phyloP scores from a whole-genome alignment of 64 coral and sea anemone genomes.

The Porites lutea region DNA sequence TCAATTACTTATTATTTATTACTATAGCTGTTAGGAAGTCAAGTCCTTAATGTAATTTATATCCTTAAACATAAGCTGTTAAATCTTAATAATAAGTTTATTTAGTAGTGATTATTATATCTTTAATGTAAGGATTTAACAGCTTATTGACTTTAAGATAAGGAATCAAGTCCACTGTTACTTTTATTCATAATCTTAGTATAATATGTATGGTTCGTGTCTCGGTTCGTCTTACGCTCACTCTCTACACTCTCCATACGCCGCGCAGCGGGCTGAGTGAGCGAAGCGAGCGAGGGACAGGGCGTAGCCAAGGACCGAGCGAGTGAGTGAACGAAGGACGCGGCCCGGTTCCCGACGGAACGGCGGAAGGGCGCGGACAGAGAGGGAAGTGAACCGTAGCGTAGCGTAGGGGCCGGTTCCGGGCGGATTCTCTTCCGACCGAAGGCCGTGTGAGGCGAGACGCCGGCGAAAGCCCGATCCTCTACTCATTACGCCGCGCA shows the following conservation, averaged over 20 bases:
- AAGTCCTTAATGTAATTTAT: too few species aligned
- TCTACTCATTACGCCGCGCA: neutral
- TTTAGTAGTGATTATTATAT: too few species aligned
- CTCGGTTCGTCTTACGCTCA: conserved; percentile 1
- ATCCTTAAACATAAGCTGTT: too few species aligned
- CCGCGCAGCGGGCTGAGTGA: neutral
- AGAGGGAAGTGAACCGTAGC: conserved; percentile 3
- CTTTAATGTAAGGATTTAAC: too few species aligned
- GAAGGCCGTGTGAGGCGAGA: conserved; percentile 1
- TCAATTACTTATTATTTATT: too few species aligned
- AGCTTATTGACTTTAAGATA: too few species aligned
- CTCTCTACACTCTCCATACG: neutral
- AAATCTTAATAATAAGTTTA: too few species aligned
- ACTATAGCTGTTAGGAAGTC: too few species aligned
- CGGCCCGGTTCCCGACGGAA: neutral
- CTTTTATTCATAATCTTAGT: too few species aligned
- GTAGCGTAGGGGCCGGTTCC: neutral
- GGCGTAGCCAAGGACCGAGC: too few species aligned
- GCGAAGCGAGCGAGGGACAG: neutral
- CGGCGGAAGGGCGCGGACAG: neutral
- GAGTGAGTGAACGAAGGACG: neutral
- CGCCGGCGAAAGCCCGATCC: conserved; percentile 1
- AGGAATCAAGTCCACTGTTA: too few species aligned
- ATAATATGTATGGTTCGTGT: too few species aligned
- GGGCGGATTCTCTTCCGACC: neutral